Conservation (phyloP, 2,113 vertebrate species). For the Macquaria australasica region DNA sequence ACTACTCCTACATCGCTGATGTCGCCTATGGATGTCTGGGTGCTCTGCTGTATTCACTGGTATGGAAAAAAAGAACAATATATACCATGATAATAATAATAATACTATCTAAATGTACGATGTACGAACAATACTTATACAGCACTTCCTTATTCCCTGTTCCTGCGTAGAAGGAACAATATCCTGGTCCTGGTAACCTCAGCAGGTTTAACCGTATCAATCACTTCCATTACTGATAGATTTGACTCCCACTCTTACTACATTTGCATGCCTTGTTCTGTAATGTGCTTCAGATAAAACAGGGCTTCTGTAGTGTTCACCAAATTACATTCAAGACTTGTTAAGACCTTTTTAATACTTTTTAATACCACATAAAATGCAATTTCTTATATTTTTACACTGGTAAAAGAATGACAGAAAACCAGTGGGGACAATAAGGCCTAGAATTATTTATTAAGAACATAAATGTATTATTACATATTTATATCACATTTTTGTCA, state of each 20-base stretch:
- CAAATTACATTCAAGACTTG: neutral
- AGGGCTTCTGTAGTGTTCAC: too few species aligned
- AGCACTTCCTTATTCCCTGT: neutral
- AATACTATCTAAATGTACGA: neutral
- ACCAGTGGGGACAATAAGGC: neutral
- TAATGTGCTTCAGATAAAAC: neutral
- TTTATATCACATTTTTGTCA: neutral
- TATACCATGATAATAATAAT: neutral
- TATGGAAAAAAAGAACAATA: constrained; percentile 19
- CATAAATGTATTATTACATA: neutral
- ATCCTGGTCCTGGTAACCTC: neutral
- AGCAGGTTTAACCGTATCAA: neutral
- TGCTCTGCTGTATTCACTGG: constrained; percentile 81
- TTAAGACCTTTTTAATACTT: neutral
- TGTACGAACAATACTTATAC: neutral
- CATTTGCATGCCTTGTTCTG: neutral
- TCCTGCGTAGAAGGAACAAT: neutral
- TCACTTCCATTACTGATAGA: neutral
- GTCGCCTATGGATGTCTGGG: constrained; percentile 81
- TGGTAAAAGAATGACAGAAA: neutral
- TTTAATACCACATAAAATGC: too few species aligned
- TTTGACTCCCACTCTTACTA: neutral
- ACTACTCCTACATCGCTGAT: constrained; percentile 65
- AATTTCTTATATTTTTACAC: too few species aligned
- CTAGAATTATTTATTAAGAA: neutral